A percentile compares a stretch with the other conserved stretches of the same genome.
Conservation (phyloP, 2,113 vertebrate species). For the Pedionomus torquatus region DNA sequence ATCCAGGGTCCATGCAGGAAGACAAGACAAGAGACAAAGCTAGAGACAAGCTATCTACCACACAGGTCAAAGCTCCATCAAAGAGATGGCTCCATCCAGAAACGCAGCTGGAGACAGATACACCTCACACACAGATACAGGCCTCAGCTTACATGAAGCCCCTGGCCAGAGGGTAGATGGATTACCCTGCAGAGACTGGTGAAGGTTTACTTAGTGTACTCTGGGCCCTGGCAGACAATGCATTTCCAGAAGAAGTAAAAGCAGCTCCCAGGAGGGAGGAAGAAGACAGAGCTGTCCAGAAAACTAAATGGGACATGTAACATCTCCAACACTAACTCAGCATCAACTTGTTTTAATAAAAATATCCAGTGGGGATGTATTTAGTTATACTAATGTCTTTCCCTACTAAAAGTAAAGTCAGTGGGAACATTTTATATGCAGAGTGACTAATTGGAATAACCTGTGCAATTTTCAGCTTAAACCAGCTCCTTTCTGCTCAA, state of each 20-base stretch:
- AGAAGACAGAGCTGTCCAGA: background rate
- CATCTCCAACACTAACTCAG: background rate
- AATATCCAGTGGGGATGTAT: background rate
- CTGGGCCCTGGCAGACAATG: background rate
- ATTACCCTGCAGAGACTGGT: background rate
- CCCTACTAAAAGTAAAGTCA: background rate
- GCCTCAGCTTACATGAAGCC: background rate
- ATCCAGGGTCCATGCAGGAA: background rate
- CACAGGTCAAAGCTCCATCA: background rate
- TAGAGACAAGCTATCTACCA: background rate
- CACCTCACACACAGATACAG: background rate
- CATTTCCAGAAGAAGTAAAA: background rate
- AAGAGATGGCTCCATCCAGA: background rate
- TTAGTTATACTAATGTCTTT: background rate
- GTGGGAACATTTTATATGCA: background rate
- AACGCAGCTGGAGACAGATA: background rate
- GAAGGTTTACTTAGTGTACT: background rate
- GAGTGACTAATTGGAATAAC: constrained; percentile 39
- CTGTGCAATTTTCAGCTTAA: constrained; percentile 15
- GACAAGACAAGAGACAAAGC: background rate
- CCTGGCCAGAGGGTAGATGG: background rate
- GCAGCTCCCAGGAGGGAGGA: background rate
- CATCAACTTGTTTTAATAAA: background rate
- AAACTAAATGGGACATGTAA: background rate
- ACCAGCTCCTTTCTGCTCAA: background rate